These are phyloP conservation scores for Pomacea maculata DNA, from an alignment of 1,140 invertebrate genomes.

Conservation along the genomic window DNA sequence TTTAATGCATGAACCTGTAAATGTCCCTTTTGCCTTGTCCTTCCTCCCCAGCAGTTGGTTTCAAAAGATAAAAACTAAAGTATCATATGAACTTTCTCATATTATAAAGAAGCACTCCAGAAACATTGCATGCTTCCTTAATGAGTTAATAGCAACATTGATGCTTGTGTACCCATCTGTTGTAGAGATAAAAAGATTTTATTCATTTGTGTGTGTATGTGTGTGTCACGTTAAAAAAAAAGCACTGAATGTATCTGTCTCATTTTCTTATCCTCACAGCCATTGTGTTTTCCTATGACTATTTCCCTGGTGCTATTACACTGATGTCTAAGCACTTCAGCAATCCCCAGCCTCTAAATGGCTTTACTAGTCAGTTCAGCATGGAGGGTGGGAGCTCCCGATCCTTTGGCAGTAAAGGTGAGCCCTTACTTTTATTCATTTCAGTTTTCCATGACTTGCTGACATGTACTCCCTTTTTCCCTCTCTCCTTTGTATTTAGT, in stretches of 20 bases:
- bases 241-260: background rate
- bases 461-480: background rate
- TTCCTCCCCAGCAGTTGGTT: background rate
- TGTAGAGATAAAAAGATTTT: background rate
- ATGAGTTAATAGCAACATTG: background rate
- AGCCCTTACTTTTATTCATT: background rate
- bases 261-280: slow-evolving; percentile 71
- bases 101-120: too few relatives aligned
- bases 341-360: slow-evolving; percentile 67
- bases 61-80: background rate
- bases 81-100: background rate
- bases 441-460: background rate
- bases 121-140: too few relatives aligned
- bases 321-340: slow-evolving; percentile 85
- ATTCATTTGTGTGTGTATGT: background rate
- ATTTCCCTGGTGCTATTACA: slow-evolving; percentile 89
- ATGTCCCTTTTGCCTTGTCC: background rate
- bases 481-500: background rate
- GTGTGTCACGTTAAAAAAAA: background rate
- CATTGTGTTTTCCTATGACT: slow-evolving; percentile 96
- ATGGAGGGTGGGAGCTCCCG: slow-evolving; percentile 36
- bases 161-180: background rate
- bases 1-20: too few relatives aligned
- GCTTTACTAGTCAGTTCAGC: slow-evolving; percentile 81
- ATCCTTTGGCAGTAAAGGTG: slow-evolving; percentile 36